phyloP scores from a whole-genome alignment of 2,888 invertebrate genomes.

The Drosophila mercatorum region DNA sequence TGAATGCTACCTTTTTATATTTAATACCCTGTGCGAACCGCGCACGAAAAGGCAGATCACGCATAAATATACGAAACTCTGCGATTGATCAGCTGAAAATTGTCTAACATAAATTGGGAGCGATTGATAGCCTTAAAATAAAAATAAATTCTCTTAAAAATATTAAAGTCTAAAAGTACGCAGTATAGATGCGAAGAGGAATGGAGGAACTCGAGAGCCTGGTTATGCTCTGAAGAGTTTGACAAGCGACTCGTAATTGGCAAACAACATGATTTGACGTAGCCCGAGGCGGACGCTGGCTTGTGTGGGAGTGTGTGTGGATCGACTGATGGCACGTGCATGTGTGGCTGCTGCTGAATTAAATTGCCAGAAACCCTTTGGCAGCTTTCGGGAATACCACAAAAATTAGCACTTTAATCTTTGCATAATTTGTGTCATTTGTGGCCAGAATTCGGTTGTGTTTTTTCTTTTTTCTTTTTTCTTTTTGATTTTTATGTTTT shows the following conservation, averaged over 20 bases:
- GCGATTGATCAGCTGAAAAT: background rate
- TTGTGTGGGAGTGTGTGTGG: slow-evolving; percentile 3
- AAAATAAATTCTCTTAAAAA: background rate
- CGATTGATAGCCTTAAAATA: background rate
- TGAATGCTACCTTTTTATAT: slow-evolving; percentile 23
- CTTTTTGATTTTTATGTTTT: slow-evolving; percentile 21
- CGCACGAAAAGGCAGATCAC: background rate
- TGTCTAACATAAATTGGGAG: no score
- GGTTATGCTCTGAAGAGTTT: slow-evolving; percentile 24
- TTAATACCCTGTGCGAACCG: slow-evolving; percentile 18
- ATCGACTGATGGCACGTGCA: background rate
- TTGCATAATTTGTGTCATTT: slow-evolving; percentile 73
- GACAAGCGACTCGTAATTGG: slow-evolving; percentile 48
- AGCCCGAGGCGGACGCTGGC: slow-evolving; percentile 30
- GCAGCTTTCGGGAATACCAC: slow-evolving; percentile 39
- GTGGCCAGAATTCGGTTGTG: slow-evolving; percentile 38
- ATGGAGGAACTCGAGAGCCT: background rate
- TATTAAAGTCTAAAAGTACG: background rate
- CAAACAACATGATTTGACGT: slow-evolving; percentile 32
- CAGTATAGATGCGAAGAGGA: background rate
- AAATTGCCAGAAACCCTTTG: slow-evolving; percentile 61
- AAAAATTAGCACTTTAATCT: slow-evolving; percentile 69
- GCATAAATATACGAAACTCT: background rate
- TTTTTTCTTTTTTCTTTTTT: slow-evolving; percentile 4
- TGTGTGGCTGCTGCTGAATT: slow-evolving; percentile 12